A percentile compares a stretch with the other conserved stretches of the same genome.
Evolutionary conservation across 2,113 vertebrate genomes (phyloP).

Genomic region (Accipiter virgatus): DNA sequence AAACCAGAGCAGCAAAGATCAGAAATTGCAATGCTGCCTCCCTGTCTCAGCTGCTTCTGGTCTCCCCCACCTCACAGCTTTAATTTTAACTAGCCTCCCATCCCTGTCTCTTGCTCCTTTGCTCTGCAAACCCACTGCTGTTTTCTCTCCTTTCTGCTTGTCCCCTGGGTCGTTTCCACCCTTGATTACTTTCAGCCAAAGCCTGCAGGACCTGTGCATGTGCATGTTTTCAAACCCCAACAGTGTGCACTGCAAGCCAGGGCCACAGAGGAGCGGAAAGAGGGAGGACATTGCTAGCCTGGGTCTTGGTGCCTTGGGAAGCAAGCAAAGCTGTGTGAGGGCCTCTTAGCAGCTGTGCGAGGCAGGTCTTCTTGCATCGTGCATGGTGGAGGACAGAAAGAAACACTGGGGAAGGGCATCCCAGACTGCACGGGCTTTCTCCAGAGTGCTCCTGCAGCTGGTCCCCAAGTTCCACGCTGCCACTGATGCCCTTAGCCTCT

Average conservation of each 20-base stretch:
- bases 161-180: not conserved
- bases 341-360: not conserved
- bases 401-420: not conserved
- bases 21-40: not conserved
- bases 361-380: not conserved
- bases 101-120: not conserved
- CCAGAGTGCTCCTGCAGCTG: not conserved
- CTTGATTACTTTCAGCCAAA: not conserved
- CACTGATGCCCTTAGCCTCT: not conserved
- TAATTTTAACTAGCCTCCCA: not conserved
- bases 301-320: not conserved
- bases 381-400: not conserved
- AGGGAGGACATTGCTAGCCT: not conserved
- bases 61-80: not conserved
- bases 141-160: not conserved
- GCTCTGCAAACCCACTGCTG: not conserved
- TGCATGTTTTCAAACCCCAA: not conserved
- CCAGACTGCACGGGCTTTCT: not conserved
- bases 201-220: accelerated
- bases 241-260: not conserved
- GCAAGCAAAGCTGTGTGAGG: not conserved
- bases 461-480: not conserved
- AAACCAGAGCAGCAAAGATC: not conserved
- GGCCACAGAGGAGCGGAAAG: accelerated
- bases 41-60: not conserved